Percentiles rank a stretch among this genome's conserved stretches.
Evolutionary conservation across 2,888 invertebrate species (phyloP).

Genomic region (Diplazon laetatorius): DNA sequence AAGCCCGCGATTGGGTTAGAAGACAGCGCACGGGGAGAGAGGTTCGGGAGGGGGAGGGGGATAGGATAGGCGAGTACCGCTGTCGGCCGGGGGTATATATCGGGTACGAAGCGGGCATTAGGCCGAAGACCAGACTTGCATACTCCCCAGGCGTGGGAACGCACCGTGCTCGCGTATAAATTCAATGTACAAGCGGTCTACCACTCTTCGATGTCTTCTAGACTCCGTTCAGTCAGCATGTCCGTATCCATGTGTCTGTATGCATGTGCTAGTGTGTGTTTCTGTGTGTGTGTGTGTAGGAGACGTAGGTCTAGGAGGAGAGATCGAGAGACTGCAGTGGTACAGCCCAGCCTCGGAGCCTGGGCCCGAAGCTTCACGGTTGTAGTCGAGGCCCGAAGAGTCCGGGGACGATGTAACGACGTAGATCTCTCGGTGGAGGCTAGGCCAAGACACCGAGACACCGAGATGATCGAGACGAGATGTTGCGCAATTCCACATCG

Average conservation of each 20-base stretch:
- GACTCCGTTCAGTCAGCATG: not conserved
- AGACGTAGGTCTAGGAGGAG: not conserved
- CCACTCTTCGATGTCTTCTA: constrained; percentile 9
- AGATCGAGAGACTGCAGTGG: constrained; percentile 24
- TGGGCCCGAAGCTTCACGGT: constrained; percentile 25
- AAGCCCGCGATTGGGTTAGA: constrained; percentile 36
- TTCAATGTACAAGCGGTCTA: constrained; percentile 68
- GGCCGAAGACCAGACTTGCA: constrained; percentile 67
- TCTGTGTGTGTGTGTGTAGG: not conserved
- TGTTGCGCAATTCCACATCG: constrained; percentile 26
- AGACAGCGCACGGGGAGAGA: constrained; percentile 24
- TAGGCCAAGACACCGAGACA: not conserved
- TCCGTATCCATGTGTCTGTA: not conserved
- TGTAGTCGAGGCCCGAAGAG: not conserved
- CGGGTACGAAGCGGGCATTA: constrained; percentile 62
- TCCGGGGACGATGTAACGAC: constrained; percentile 7
- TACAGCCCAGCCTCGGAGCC: not conserved
- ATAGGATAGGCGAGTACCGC: constrained; percentile 49
- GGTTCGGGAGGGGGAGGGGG: constrained; percentile 53
- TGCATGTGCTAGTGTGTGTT: not conserved
- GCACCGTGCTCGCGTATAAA: constrained; percentile 79
- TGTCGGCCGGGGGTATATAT: constrained; percentile 23
- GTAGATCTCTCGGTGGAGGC: constrained; percentile 18
- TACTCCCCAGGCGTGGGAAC: constrained; percentile 79
- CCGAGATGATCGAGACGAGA: constrained; percentile 11